Base-by-base conservation (phyloP, 2,797 vertebrate genomes). In the Notolabrus celidotus region DNA sequence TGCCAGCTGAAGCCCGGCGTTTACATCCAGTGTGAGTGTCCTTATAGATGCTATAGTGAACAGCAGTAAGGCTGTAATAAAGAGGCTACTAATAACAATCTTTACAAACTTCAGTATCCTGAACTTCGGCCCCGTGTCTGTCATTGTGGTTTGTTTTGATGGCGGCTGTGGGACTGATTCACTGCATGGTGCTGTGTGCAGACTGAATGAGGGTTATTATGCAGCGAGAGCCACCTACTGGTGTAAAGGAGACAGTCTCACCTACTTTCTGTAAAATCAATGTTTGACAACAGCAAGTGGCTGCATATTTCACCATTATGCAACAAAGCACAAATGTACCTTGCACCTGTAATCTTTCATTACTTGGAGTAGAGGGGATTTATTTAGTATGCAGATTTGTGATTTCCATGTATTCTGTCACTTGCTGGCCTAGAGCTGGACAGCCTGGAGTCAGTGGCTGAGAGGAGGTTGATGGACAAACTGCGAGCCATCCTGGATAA, bases 11-110 rank as follows among this genome's bases (percentile, higher is more conserved):
- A 95, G 88, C 56, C 91, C 94, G 3, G 55, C 77, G 29, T 92
- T 88, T 0, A 91, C 89, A 20, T 94, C 93, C 80, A 95, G 84
- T 0, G 91, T 87, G 0, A 94, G 19, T 3, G 94, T 94, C 79
- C 93, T 84, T 16, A 92, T 66, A 0, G 75, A 66, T 0, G 92
- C 86, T 6, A 72, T 20, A 0, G 86, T 66, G 1, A 93, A 77
- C 12, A 94, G 10, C 6, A 87, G 2, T 0, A 82, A 10, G 0
- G 68, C 1, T 2, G 57, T 10, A 1, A 92, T 10, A 1, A 86
- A 0, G 1, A 89, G 14, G 27, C 72, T 61, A 2, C 80, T 5
- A 3, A 54, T 2, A 2, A 92, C 15, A 1, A 92, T 38, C 72
- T 92, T 93, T 7, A 91, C 2, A 66, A 86, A 61, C 55, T 22